Evolutionary conservation across 2,113 vertebrate genomes (phyloP).

Genomic region (Alouatta palliata): DNA sequence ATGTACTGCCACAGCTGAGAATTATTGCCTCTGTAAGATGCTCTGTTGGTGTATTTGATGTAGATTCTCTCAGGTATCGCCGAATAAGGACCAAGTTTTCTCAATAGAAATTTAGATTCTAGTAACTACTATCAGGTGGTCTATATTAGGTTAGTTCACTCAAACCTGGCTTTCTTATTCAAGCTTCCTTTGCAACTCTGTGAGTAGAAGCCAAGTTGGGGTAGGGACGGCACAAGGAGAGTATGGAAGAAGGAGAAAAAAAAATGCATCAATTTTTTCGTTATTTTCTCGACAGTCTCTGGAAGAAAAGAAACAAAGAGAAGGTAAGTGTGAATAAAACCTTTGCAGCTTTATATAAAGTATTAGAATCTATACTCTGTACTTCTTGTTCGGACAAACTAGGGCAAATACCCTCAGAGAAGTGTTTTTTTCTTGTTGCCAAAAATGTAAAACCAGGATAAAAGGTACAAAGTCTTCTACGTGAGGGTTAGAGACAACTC

Average conservation of each 20-base stretch:
- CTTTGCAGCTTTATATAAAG: not conserved
- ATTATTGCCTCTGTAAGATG: not conserved
- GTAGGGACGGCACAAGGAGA: not conserved
- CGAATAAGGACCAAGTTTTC: not conserved
- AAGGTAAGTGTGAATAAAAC: not conserved
- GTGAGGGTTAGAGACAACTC: not conserved
- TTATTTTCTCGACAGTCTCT: not conserved
- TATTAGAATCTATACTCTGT: not conserved
- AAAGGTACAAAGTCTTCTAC: not conserved
- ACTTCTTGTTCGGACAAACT: not conserved
- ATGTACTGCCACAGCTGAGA: not conserved
- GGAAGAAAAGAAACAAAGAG: not conserved
- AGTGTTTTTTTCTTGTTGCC: not conserved
- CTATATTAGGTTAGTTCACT: not conserved
- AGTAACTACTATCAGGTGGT: not conserved
- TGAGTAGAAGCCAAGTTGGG: not conserved
- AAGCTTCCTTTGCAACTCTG: not conserved
- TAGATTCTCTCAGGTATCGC: not conserved
- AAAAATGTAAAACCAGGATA: not conserved
- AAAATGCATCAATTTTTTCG: not conserved
- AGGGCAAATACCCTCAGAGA: not conserved
- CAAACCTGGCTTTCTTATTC: not conserved
- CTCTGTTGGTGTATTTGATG: not conserved
- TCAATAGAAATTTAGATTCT: not conserved
- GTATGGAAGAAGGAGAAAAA: not conserved